Conservation (phyloP, 2,797 vertebrate genomes). For the Sphenopsis melanotis region DNA sequence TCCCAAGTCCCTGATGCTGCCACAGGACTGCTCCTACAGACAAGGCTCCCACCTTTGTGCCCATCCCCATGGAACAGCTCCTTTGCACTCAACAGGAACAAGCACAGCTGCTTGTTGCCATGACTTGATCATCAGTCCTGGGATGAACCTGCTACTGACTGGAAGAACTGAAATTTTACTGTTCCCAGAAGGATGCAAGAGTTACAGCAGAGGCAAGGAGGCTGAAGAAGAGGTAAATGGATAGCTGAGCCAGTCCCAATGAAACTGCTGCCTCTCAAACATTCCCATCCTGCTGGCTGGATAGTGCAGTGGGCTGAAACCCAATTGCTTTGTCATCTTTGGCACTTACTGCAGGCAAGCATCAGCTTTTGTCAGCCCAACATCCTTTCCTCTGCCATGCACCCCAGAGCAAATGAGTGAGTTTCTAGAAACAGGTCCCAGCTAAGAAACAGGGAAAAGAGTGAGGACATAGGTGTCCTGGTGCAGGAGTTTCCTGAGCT, state of each 20-base stretch:
- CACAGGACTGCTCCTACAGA: neutral
- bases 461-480: neutral
- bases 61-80: neutral
- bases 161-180: neutral
- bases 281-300: neutral
- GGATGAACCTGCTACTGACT: neutral
- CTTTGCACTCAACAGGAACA: neutral
- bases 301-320: neutral
- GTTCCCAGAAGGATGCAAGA: neutral
- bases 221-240: neutral
- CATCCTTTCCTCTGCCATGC: neutral
- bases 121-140: neutral
- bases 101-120: fast-evolving
- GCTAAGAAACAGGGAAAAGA: neutral
- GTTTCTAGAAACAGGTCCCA: neutral
- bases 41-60: neutral
- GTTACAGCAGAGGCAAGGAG: neutral
- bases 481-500: neutral
- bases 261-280: neutral
- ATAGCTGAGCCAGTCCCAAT: neutral
- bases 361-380: neutral
- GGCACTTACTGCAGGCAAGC: neutral
- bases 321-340: neutral
- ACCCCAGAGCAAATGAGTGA: neutral
- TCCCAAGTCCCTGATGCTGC: neutral